These are phyloP conservation scores for Trachurus trachurus DNA, from an alignment of 2,797 vertebrate genomes.

Conservation along the genomic window DNA sequence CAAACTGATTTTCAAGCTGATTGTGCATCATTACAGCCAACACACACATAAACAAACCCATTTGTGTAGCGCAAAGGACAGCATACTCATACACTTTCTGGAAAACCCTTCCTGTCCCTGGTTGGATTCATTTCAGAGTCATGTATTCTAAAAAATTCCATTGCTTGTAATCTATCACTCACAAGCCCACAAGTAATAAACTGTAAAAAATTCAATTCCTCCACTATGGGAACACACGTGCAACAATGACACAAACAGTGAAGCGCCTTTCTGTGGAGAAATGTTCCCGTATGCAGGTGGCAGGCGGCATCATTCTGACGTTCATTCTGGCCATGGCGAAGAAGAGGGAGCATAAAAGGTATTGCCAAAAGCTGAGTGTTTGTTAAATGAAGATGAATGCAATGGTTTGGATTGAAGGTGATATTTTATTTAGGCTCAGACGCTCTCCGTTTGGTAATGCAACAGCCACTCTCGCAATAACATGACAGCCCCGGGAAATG, in stretches of 20 bases:
- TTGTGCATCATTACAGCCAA: slow-evolving; percentile 41
- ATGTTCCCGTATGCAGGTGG: slow-evolving; percentile 52
- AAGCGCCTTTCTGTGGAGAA: slow-evolving; percentile 44
- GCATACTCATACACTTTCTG: slow-evolving; percentile 8
- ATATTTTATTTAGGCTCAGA: slow-evolving; percentile 89
- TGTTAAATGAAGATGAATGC: slow-evolving; percentile 88
- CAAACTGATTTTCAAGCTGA: slow-evolving; percentile 36
- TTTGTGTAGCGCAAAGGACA: neutral
- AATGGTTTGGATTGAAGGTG: slow-evolving; percentile 84
- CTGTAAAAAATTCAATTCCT: slow-evolving; percentile 44
- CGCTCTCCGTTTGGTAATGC: slow-evolving; percentile 85
- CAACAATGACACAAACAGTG: slow-evolving; percentile 47
- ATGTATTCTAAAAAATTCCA: slow-evolving; percentile 6
- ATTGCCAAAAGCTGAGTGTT: slow-evolving; percentile 78
- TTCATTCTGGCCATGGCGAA: slow-evolving; percentile 63
- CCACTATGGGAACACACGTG: slow-evolving; percentile 2
- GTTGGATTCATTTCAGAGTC: slow-evolving; percentile 39
- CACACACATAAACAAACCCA: slow-evolving; percentile 3
- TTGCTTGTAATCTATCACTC: slow-evolving; percentile 19
- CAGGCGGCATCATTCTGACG: slow-evolving; percentile 71
- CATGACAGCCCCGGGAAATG: slow-evolving; percentile 87
- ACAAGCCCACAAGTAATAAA: slow-evolving; percentile 46
- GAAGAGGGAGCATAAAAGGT: slow-evolving; percentile 68
- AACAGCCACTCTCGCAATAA: slow-evolving; percentile 79
- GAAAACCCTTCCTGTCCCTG: neutral